Evolutionary conservation across 2,797 vertebrate species (phyloP).

Genomic region (Hylomyscus alleni): DNA sequence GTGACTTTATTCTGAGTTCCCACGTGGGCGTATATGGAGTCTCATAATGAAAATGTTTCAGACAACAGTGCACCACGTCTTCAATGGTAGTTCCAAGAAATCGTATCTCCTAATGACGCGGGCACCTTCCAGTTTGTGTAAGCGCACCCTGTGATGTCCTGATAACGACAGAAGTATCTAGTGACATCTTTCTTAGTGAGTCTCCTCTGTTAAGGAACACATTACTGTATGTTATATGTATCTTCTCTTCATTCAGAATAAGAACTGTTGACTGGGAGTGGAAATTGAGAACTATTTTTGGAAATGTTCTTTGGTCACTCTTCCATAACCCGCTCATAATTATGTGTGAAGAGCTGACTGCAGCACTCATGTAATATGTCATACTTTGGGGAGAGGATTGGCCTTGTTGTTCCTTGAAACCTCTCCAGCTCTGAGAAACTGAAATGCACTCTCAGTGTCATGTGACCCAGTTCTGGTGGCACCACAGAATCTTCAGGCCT

Average conservation of each 20-base stretch:
- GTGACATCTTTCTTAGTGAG: neutral
- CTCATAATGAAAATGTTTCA: neutral
- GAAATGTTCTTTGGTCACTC: neutral
- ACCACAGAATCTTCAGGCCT: neutral
- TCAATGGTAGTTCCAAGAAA: neutral
- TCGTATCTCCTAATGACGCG: neutral
- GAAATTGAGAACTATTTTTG: neutral
- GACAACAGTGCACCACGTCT: neutral
- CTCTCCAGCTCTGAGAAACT: neutral
- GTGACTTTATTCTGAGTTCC: neutral
- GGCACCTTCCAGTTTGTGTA: neutral
- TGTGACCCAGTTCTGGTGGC: neutral
- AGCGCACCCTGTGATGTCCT: neutral
- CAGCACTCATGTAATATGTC: neutral
- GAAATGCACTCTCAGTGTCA: too few species aligned
- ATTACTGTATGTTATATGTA: fast-evolving
- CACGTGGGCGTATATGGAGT: neutral
- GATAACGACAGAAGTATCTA: neutral
- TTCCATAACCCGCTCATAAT: neutral
- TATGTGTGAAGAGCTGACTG: neutral
- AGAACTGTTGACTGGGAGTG: neutral
- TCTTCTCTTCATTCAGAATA: neutral
- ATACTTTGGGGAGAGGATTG: neutral
- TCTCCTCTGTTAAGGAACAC: neutral
- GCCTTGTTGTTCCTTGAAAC: neutral